Conservation (phyloP, 2,113 vertebrate genomes). For the Cervus canadensis region DNA sequence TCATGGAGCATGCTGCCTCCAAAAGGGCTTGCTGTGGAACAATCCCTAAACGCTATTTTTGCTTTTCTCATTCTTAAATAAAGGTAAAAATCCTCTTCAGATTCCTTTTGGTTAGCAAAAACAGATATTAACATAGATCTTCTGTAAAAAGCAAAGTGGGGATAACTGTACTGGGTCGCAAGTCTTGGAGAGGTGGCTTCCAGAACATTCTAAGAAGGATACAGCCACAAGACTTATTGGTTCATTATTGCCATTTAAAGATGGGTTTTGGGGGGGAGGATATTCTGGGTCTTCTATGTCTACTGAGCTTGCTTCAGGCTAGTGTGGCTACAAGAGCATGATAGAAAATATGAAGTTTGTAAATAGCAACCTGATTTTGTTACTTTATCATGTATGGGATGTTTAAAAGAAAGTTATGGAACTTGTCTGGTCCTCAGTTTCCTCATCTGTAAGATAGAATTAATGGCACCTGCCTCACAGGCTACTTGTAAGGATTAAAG, state of each 20-base stretch:
- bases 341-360: neutral
- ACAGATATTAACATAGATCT: neutral
- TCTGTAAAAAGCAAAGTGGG: neutral
- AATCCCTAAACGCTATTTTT: neutral
- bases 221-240: neutral
- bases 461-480: neutral
- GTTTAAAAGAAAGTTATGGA: neutral
- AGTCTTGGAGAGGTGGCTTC: neutral
- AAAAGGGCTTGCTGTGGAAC: neutral
- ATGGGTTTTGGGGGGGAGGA: neutral
- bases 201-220: neutral
- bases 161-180: neutral
- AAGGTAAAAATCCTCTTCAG: neutral
- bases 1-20: neutral
- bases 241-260: neutral
- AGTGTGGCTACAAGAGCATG: neutral
- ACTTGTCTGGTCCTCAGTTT: neutral
- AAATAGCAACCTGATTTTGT: neutral
- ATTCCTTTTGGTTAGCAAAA: neutral
- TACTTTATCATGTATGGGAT: neutral
- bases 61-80: neutral
- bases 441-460: neutral
- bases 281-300: neutral
- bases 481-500: neutral
- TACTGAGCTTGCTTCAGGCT: neutral